Evolutionary conservation across 1,140 invertebrate genomes (phyloP).

Genomic region (Cotesia chilonis): DNA sequence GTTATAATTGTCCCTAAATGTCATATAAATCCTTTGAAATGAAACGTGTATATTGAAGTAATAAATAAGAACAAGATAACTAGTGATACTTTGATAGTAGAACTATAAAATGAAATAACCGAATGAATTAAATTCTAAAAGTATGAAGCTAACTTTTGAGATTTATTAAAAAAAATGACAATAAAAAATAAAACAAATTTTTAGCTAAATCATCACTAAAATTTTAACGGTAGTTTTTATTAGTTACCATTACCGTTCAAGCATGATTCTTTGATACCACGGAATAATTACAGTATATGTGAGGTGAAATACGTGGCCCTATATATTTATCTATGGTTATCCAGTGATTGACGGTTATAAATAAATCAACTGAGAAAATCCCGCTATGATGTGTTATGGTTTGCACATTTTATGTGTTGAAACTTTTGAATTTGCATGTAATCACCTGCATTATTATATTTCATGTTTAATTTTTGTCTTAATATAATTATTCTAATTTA

Average conservation of each 20-base stretch:
- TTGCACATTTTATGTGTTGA: background rate
- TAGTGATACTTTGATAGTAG: no score
- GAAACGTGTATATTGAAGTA: no score
- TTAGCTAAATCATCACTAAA: background rate
- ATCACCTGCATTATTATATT: background rate
- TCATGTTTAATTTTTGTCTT: no score
- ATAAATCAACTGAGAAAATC: constrained; percentile 1
- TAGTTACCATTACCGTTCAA: constrained; percentile 20
- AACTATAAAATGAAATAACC: no score
- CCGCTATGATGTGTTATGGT: background rate
- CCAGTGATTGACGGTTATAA: constrained; percentile 5
- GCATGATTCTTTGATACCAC: background rate
- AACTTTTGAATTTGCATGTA: constrained; percentile 8
- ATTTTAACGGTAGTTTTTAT: background rate
- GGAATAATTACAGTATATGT: background rate
- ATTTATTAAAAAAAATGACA: background rate
- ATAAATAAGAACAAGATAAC: no score
- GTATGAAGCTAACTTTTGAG: no score
- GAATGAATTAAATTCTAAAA: no score
- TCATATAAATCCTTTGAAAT: no score
- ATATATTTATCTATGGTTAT: constrained; percentile 1
- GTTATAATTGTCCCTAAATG: no score
- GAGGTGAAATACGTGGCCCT: background rate
- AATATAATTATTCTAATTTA: no score
- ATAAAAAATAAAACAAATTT: background rate